These are phyloP conservation scores for Pseudobourletiella spinata DNA, from an alignment of 1,140 invertebrate species.

Conservation along the genomic window DNA sequence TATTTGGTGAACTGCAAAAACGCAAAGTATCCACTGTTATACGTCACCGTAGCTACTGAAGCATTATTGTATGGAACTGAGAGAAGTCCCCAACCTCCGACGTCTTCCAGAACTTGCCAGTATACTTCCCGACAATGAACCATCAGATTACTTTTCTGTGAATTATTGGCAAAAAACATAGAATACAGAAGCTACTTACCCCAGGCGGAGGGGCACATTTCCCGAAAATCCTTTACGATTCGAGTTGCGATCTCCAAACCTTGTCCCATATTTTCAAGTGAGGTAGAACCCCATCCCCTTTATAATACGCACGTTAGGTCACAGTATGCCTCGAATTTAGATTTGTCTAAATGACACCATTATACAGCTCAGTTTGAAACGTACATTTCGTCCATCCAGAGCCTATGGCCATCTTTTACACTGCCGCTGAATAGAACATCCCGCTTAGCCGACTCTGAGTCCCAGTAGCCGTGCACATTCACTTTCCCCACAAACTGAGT, in stretches of 20 bases:
- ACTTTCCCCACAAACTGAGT: constrained; percentile 19
- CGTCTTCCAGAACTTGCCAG: constrained; percentile 30
- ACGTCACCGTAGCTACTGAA: constrained; percentile 11
- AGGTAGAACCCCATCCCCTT: neutral
- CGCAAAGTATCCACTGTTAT: constrained; percentile 23
- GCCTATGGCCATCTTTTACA: constrained; percentile 16
- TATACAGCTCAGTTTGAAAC: neutral
- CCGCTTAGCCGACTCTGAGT: neutral
- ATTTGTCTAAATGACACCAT: neutral
- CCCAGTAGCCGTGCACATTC: constrained; percentile 28
- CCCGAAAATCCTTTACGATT: constrained; percentile 17
- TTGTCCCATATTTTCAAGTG: constrained; percentile 19
- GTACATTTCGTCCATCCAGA: constrained; percentile 35
- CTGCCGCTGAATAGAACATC: constrained; percentile 14
- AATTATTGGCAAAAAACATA: neutral
- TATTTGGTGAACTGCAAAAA: constrained; percentile 30
- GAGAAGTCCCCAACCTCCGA: constrained; percentile 20
- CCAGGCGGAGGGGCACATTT: constrained; percentile 24
- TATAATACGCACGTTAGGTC: neutral
- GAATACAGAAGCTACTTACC: constrained; percentile 5
- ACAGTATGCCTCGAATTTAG: neutral
- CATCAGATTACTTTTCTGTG: neutral
- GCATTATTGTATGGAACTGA: constrained; percentile 20
- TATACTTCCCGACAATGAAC: constrained; percentile 24
- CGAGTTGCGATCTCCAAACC: constrained; percentile 22